Evolutionary conservation across 2,888 invertebrate genomes (phyloP).

Genomic region (Agrochola lota): DNA sequence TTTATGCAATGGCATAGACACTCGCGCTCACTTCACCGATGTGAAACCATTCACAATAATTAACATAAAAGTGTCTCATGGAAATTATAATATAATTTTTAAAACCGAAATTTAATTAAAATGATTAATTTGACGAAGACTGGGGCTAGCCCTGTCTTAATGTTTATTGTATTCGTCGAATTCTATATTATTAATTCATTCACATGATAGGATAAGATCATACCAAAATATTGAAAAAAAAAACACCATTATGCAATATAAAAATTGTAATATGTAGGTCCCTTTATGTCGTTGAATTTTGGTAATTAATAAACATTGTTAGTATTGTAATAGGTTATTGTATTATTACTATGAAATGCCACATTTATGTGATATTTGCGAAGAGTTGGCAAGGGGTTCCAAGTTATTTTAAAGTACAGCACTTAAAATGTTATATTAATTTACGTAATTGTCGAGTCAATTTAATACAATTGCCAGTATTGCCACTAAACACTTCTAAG

Average conservation of each 20-base stretch:
- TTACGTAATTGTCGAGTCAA: conserved; percentile 4
- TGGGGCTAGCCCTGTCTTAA: conserved; percentile 14
- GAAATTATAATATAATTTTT: not conserved
- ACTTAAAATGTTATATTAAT: conserved; percentile 2
- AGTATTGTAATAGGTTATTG: conserved; percentile 40
- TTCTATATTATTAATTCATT: conserved; percentile 14
- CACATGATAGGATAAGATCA: conserved; percentile 4
- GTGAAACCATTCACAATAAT: not conserved
- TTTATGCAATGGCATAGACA: too few species aligned
- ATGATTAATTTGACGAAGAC: conserved; percentile 36
- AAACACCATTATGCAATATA: conserved; percentile 14
- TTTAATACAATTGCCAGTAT: not conserved
- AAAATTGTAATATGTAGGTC: conserved; percentile 26
- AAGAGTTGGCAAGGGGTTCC: conserved; percentile 24
- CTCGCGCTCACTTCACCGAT: not conserved
- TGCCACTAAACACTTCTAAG: conserved; percentile 10
- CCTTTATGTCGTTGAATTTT: conserved; percentile 52
- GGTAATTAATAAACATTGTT: conserved; percentile 39
- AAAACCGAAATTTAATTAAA: not conserved
- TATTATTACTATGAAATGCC: conserved; percentile 19
- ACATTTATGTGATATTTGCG: conserved; percentile 42
- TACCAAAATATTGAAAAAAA: conserved; percentile 23
- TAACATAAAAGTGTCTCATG: conserved; percentile 10
- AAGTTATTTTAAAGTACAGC: conserved; percentile 34
- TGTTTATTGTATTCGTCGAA: conserved; percentile 11